phyloP scores from a whole-genome alignment of 2,888 invertebrate species.

The Ctenicera cuprea region DNA sequence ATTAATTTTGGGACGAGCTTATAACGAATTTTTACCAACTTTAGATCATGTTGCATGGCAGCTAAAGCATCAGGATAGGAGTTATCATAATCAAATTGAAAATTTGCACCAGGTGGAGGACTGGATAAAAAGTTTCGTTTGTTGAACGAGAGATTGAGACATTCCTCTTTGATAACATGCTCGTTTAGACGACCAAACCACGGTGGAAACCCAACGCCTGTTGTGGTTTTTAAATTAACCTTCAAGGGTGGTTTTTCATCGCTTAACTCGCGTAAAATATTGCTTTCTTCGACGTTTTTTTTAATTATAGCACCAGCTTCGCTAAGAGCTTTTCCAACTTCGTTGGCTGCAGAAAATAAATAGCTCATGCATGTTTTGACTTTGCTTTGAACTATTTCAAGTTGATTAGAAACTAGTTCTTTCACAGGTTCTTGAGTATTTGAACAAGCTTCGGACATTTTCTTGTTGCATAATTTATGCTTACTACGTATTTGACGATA shows the following conservation, averaged over 20 bases:
- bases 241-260: slow-evolving; percentile 97
- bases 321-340: slow-evolving; percentile 93
- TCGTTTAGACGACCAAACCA: slow-evolving; percentile 98
- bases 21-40: slow-evolving; percentile 98
- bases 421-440: too few species aligned
- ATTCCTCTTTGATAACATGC: slow-evolving; percentile 94
- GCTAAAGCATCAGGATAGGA: slow-evolving; percentile 95
- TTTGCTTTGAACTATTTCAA: neutral
- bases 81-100: slow-evolving; percentile 94
- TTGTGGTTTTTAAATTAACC: slow-evolving; percentile 83
- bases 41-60: slow-evolving; percentile 95
- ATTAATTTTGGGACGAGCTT: slow-evolving; percentile 97
- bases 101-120: slow-evolving; percentile 96
- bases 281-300: slow-evolving; percentile 97
- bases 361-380: neutral
- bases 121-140: slow-evolving; percentile 97
- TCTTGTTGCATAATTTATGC: too few species aligned
- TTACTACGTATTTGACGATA: too few species aligned
- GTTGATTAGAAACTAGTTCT: too few species aligned
- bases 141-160: slow-evolving; percentile 94
- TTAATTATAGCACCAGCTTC: slow-evolving; percentile 95
- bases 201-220: slow-evolving; percentile 84
- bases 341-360: slow-evolving; percentile 90
- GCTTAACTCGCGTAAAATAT: slow-evolving; percentile 96
- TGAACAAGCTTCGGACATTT: too few species aligned